Percentiles rank a stretch among this genome's conserved stretches.
phyloP scores from a whole-genome alignment of 1,140 invertebrate genomes.

The Drosophila cardini region DNA sequence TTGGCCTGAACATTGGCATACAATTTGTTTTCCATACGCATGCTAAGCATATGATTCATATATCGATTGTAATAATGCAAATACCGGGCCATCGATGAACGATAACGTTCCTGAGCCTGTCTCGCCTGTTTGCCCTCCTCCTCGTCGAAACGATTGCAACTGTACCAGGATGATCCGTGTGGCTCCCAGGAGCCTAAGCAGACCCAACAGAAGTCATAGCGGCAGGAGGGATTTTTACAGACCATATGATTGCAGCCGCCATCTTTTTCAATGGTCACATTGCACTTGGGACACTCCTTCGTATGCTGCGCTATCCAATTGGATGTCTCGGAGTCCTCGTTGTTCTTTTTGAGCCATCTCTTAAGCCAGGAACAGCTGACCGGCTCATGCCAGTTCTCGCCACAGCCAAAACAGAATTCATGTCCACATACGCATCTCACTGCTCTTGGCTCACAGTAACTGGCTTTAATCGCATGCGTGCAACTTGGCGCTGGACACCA shows the following conservation, averaged over 20 bases:
- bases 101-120: slow-evolving; percentile 96
- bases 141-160: slow-evolving; percentile 99
- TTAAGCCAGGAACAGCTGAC: slow-evolving; percentile 96
- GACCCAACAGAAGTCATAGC: slow-evolving; percentile 99
- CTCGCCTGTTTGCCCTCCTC: slow-evolving; percentile 97
- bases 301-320: slow-evolving; percentile 99
- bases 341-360: slow-evolving; percentile 99
- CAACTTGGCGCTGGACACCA: slow-evolving; percentile 99
- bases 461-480: slow-evolving; percentile 97
- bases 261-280: slow-evolving; percentile 99
- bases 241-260: slow-evolving; percentile 99
- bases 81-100: slow-evolving; percentile 91
- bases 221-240: slow-evolving; percentile 99
- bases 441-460: slow-evolving; percentile 94
- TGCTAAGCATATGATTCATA: slow-evolving; percentile 99
- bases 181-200: slow-evolving; percentile 99
- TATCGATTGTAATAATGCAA: slow-evolving; percentile 99
- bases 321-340: slow-evolving; percentile 99
- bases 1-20: slow-evolving; percentile 97
- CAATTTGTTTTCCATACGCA: slow-evolving; percentile 98
- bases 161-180: slow-evolving; percentile 99
- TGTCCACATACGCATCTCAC: slow-evolving; percentile 97
- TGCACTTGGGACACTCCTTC: slow-evolving; percentile 99
- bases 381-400: slow-evolving; percentile 99
- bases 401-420: slow-evolving; percentile 98